These are phyloP conservation scores for Brachyptera putata DNA, from an alignment of 2,888 invertebrate genomes.

Conservation along the genomic window DNA sequence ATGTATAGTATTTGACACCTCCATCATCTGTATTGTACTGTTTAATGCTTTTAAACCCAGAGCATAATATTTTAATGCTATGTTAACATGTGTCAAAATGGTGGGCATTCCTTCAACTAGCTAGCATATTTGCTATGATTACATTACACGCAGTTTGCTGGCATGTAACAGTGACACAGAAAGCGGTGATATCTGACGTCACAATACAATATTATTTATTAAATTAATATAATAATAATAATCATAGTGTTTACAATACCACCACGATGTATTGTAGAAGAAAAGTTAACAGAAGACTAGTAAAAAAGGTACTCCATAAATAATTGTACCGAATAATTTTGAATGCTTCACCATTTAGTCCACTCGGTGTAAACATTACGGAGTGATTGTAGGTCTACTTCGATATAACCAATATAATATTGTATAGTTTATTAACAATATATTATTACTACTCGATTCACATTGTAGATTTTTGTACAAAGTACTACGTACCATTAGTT, in stretches of 20 bases:
- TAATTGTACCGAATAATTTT: background rate
- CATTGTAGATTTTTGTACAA: constrained; percentile 32
- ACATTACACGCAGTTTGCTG: too few species aligned
- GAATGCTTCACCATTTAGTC: background rate
- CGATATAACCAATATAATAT: too few species aligned
- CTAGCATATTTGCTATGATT: too few species aligned
- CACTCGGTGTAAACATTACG: background rate
- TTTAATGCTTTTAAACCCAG: too few species aligned
- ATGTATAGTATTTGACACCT: background rate
- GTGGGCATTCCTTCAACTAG: too few species aligned
- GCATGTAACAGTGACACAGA: too few species aligned
- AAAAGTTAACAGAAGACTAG: constrained; percentile 1
- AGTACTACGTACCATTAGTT: constrained; percentile 11
- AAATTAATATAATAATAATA: background rate
- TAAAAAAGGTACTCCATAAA: background rate
- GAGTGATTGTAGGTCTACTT: too few species aligned
- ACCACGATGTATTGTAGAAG: constrained; percentile 11
- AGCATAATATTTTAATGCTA: too few species aligned
- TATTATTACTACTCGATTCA: constrained; percentile 14
- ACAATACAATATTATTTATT: constrained; percentile 1
- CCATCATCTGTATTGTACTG: too few species aligned
- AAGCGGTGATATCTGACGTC: constrained; percentile 8
- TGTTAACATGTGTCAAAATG: too few species aligned
- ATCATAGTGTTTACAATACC: background rate
- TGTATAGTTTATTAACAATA: constrained; percentile 27